Evolutionary conservation across 2,113 vertebrate genomes (phyloP), one percentile per base, ranked within the genome.

Genomic region (Glaucomys volans): DNA sequence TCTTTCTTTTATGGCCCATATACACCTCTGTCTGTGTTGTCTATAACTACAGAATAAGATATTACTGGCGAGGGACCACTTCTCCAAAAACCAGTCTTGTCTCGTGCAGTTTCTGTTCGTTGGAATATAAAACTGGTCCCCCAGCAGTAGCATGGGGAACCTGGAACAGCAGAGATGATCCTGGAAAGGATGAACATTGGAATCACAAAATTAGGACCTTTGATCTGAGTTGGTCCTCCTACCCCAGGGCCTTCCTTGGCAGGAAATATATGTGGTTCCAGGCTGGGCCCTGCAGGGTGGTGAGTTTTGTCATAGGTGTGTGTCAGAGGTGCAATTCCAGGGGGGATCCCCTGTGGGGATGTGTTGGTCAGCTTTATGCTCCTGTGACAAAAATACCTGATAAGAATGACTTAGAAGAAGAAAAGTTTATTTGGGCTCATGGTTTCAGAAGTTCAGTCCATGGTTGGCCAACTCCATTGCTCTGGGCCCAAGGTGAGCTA

Each of bases 1-100:
- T 91, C 71, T 96, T 86, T 69, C 91, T 95, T 96, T 95, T 91
- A 95, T 69, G 82, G 93, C 67, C 91, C 66, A 22, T 20, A 26
- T 20, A 89, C 83, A 83, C 52, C 44, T 67, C 85, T 96, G 62
- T 95, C 90, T 95, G 77, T 79, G 95, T 96, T 89, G 57, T 82
- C 90, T 92, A 8, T 67, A 93, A 95, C 93, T 88, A 82, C 32
- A 91, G 67, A 64, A 30, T 76, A 94, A 95, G 85, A 87, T 77
- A 76, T 71, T 20, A 32, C 88, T 81, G 89, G 66, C 69, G 22
- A 42, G 88, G 88, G 89, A 86, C 66, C 40, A 71, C 42, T 90
- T 88, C 72, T 64, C 40, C 12, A 40, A 77, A 57, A 85, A 79
- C 14, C 35, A 57, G 12, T 44, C 47, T 91, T 47, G 42, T 91